phyloP scores from a whole-genome alignment of 2,113 vertebrate genomes.

The Megaceryle maxima region DNA sequence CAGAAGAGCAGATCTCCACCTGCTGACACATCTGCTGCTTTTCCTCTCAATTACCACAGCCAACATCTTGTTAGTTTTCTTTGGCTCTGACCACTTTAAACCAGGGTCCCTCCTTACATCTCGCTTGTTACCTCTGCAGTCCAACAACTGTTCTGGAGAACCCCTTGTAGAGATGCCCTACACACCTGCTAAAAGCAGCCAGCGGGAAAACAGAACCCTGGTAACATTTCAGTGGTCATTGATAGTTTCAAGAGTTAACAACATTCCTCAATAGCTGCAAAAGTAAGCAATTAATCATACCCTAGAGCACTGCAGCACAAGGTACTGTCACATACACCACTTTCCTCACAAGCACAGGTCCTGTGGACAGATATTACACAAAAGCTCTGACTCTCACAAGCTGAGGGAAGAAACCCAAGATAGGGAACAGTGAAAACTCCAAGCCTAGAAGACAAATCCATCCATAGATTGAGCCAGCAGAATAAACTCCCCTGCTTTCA shows the following conservation, averaged over 20 bases:
- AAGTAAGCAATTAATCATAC: background rate
- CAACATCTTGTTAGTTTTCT: background rate
- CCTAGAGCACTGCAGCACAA: background rate
- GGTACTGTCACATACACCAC: background rate
- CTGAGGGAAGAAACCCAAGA: background rate
- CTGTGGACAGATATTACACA: background rate
- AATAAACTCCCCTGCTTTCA: background rate
- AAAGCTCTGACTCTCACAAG: rapidly evolving
- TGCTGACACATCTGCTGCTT: background rate
- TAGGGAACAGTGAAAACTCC: background rate
- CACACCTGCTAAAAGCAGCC: background rate
- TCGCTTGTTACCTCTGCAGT: background rate
- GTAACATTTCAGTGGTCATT: background rate
- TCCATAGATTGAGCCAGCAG: background rate
- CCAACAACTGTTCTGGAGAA: background rate
- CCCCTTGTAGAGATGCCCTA: rapidly evolving
- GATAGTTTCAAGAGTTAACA: background rate
- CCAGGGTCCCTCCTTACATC: background rate
- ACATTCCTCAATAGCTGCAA: background rate
- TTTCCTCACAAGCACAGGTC: background rate
- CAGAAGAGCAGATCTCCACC: background rate
- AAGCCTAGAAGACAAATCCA: background rate
- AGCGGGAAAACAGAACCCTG: background rate
- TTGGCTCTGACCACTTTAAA: background rate
- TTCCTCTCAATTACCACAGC: background rate